Evolutionary conservation across 2,888 invertebrate genomes (phyloP).

Genomic region (Lochmaea crataegi): DNA sequence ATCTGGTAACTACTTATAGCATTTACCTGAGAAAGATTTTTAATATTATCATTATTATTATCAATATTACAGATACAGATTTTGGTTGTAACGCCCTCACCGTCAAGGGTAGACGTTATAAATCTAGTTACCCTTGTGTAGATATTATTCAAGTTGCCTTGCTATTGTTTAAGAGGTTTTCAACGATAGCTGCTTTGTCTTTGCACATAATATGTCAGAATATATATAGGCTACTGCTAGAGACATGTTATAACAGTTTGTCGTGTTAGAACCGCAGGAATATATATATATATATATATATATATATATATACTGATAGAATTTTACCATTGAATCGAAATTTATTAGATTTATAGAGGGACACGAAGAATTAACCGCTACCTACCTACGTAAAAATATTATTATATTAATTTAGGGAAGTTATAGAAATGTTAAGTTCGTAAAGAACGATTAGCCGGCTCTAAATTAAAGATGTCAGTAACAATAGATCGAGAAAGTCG

Average conservation of each 20-base stretch:
- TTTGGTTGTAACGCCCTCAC: constrained; percentile 35
- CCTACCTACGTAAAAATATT: too few relatives aligned
- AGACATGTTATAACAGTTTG: constrained; percentile 59
- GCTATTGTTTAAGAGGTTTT: constrained; percentile 53
- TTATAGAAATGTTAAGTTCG: constrained; percentile 24
- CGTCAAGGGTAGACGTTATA: constrained; percentile 46
- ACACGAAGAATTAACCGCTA: neutral
- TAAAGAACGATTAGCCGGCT: constrained; percentile 32
- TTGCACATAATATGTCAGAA: constrained; percentile 54
- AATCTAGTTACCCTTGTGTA: constrained; percentile 44
- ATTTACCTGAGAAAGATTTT: constrained; percentile 27
- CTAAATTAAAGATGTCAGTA: constrained; percentile 52
- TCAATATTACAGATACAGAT: constrained; percentile 31
- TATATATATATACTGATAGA: too few relatives aligned
- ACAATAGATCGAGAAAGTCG: constrained; percentile 50
- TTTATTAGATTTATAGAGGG: constrained; percentile 20
- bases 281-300: too few relatives aligned
- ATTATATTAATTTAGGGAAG: neutral
- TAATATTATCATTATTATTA: too few relatives aligned
- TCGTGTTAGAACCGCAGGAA: constrained; percentile 37
- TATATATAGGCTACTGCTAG: constrained; percentile 58
- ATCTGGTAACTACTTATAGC: constrained; percentile 28
- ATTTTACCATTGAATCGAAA: constrained; percentile 33
- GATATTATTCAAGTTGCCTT: constrained; percentile 33
- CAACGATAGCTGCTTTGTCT: constrained; percentile 55